Evolutionary conservation across 1,140 invertebrate genomes (phyloP).

Genomic region (Conus ventricosus): DNA sequence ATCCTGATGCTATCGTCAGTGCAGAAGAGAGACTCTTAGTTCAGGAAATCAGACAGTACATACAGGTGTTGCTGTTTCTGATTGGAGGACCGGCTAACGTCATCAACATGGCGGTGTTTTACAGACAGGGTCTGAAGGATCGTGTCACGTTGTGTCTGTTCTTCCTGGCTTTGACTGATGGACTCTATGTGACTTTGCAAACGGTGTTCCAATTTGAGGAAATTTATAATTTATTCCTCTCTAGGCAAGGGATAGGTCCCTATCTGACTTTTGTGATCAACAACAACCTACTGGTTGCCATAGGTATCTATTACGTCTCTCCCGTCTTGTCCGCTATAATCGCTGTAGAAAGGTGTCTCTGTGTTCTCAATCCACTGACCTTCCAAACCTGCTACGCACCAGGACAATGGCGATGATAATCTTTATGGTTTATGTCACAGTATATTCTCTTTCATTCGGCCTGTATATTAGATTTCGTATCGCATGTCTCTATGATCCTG

Average conservation of each 20-base stretch:
- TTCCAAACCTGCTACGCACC: not conserved
- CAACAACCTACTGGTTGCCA: not conserved
- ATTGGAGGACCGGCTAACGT: slow-evolving; percentile 4
- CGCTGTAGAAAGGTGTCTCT: slow-evolving; percentile 9
- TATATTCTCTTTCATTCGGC: not conserved
- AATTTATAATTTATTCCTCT: not conserved
- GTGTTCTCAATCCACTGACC: not conserved
- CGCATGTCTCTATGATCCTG: not conserved
- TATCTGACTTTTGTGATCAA: not conserved
- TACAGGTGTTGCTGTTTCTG: not conserved
- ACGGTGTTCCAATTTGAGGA: not conserved
- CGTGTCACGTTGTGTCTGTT: not conserved
- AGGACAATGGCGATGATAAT: not conserved
- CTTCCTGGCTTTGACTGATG: not conserved
- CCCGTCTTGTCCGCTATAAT: not conserved
- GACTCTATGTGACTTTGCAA: not conserved
- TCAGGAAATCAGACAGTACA: not conserved
- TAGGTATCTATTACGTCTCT: not conserved
- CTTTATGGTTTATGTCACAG: not conserved
- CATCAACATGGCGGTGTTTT: slow-evolving; percentile 19
- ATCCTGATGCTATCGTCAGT: not conserved
- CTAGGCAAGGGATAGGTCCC: not conserved
- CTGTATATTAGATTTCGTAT: not conserved
- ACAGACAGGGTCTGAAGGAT: not conserved
- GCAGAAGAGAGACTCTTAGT: not conserved